phyloP scores from a whole-genome alignment of 2,888 invertebrate genomes.

The Timema cristinae region DNA sequence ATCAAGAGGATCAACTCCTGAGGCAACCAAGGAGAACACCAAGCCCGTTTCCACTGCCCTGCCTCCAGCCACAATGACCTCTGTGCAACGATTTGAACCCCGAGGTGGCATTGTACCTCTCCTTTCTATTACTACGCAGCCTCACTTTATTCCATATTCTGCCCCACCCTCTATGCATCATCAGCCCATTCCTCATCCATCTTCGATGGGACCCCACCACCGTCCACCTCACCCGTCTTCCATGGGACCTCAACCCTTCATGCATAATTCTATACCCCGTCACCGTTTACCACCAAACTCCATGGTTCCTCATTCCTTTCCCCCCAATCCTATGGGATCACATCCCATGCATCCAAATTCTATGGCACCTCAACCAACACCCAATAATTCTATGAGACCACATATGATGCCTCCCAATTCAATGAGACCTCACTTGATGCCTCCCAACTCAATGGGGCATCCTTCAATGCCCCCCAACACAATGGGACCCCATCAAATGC shows the following conservation, averaged over 20 bases:
- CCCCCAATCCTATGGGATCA: constrained; percentile 41
- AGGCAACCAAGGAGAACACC: constrained; percentile 41
- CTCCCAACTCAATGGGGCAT: background rate
- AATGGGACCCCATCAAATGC: background rate
- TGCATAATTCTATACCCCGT: constrained; percentile 44
- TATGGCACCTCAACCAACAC: constrained; percentile 12
- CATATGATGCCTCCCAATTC: background rate
- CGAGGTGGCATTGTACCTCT: constrained; percentile 38
- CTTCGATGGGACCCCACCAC: constrained; percentile 18
- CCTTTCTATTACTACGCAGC: constrained; percentile 43
- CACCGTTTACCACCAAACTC: constrained; percentile 37
- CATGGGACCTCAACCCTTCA: constrained; percentile 38
- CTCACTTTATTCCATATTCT: constrained; percentile 38
- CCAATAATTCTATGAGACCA: constrained; percentile 13
- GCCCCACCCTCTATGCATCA: constrained; percentile 39
- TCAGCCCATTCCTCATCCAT: constrained; percentile 31
- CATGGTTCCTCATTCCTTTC: constrained; percentile 46
- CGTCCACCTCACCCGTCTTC: constrained; percentile 39
- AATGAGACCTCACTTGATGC: background rate
- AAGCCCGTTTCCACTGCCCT: constrained; percentile 34
- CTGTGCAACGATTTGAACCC: constrained; percentile 31
- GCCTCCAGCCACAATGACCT: constrained; percentile 44
- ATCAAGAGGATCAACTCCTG: constrained; percentile 26
- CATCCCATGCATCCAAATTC: constrained; percentile 50
- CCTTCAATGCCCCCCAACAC: background rate